Evolutionary conservation across 2,797 vertebrate species (phyloP).

Genomic region (Hyperoplus immaculatus): DNA sequence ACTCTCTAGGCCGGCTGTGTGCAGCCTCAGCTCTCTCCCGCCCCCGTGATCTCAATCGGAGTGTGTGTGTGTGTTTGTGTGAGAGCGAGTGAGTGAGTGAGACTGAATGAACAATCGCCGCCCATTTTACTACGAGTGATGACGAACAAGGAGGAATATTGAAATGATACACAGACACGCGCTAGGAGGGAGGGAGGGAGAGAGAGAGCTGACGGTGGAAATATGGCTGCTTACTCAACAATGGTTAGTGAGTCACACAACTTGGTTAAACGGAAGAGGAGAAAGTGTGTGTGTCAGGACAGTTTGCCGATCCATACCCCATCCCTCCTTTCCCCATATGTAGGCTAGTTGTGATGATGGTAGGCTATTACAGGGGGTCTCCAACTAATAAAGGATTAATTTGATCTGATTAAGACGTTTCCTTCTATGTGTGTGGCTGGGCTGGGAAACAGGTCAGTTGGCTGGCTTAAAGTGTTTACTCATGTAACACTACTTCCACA

Average conservation of each 20-base stretch:
- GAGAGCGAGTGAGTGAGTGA: slow-evolving; percentile 20
- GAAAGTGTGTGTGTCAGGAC: slow-evolving; percentile 5
- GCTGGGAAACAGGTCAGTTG: slow-evolving; percentile 69
- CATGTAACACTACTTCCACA: slow-evolving; percentile 18
- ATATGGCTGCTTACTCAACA: slow-evolving; percentile 29
- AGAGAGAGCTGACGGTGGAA: slow-evolving; percentile 21
- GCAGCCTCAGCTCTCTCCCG: slow-evolving; percentile 61
- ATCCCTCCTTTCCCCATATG: not conserved
- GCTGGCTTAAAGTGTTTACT: slow-evolving; percentile 51
- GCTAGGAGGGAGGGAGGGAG: not conserved
- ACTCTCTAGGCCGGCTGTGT: not conserved
- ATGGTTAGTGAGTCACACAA: slow-evolving; percentile 46
- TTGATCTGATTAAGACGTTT: slow-evolving; percentile 35
- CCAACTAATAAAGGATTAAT: not conserved
- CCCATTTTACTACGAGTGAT: slow-evolving; percentile 77
- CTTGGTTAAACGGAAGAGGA: slow-evolving; percentile 37
- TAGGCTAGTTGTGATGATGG: not conserved
- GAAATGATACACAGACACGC: slow-evolving; percentile 58
- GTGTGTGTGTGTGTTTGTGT: not conserved
- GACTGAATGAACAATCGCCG: slow-evolving; percentile 76
- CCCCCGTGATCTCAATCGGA: slow-evolving; percentile 67
- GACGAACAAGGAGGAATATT: slow-evolving; percentile 60
- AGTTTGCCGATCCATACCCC: not conserved
- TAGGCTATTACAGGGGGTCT: not conserved
- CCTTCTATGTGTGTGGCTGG: not conserved